Evolutionary conservation across 1,140 invertebrate species (phyloP).

Genomic region (Drosophila sp.): DNA sequence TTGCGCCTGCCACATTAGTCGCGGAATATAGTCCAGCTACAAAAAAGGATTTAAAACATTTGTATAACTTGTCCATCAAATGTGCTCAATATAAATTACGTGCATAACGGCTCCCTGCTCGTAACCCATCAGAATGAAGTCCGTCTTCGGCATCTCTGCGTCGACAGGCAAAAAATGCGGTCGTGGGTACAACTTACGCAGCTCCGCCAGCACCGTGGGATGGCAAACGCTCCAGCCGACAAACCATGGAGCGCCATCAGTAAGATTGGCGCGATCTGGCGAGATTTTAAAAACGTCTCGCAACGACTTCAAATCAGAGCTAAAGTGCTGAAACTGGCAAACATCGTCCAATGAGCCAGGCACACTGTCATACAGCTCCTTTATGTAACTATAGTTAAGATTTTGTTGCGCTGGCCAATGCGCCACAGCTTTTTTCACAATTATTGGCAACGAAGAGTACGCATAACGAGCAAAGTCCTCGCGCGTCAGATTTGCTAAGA

Average conservation of each 20-base stretch:
- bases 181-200: conserved; percentile 90
- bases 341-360: conserved; percentile 89
- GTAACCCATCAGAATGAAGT: conserved; percentile 97
- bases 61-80: conserved; percentile 22
- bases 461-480: conserved; percentile 89
- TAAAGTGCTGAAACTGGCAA: conserved; percentile 96
- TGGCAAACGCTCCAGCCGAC: conserved; percentile 97
- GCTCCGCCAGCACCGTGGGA: conserved; percentile 89
- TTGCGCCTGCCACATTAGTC: conserved; percentile 97
- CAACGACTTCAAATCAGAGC: conserved; percentile 92
- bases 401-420: conserved; percentile 91
- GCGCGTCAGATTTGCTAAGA: conserved; percentile 88
- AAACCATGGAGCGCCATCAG: conserved; percentile 91
- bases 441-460: conserved; percentile 92
- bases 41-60: conserved; percentile 1
- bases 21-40: conserved; percentile 95
- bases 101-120: conserved; percentile 97
- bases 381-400: conserved; percentile 92
- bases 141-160: conserved; percentile 94
- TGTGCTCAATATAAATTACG: conserved; percentile 87
- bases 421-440: conserved; percentile 90
- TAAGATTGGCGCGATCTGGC: conserved; percentile 87
- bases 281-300: conserved; percentile 92
- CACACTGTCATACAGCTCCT: conserved; percentile 89
- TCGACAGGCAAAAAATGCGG: conserved; percentile 95